A percentile compares a stretch with the other conserved stretches of the same genome.
Conservation (phyloP, 2,888 invertebrate genomes). For the Drosophila eohydei region DNA sequence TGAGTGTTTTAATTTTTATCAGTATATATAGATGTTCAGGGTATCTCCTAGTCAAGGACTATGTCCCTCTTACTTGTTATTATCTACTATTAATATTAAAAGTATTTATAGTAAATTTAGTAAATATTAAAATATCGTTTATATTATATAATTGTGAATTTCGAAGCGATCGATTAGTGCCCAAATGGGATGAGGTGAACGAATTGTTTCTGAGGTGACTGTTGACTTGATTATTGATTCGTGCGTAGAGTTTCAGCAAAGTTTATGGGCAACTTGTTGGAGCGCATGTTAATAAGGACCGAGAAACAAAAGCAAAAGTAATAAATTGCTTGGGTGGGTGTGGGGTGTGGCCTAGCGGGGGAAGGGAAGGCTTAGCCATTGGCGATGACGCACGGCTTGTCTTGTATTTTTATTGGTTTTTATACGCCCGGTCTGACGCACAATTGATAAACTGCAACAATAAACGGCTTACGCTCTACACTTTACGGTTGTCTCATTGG, state of each 20-base stretch:
- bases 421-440: slow-evolving; percentile 48
- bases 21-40: not conserved
- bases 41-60: not conserved
- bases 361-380: slow-evolving; percentile 16
- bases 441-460: slow-evolving; percentile 66
- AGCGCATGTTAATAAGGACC: slow-evolving; percentile 49
- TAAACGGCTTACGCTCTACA: slow-evolving; percentile 32
- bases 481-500: slow-evolving; percentile 6
- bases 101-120: not conserved
- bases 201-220: slow-evolving; percentile 36
- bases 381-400: slow-evolving; percentile 58
- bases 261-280: slow-evolving; percentile 62
- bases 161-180: not conserved
- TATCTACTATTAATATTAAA: not conserved
- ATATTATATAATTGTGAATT: not conserved
- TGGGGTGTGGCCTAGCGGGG: slow-evolving; percentile 9
- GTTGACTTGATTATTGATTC: slow-evolving; percentile 50
- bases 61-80: not conserved
- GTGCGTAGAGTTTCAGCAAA: slow-evolving; percentile 48
- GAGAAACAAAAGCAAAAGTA: slow-evolving; percentile 48
- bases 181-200: slow-evolving; percentile 1
- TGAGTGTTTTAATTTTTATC: not conserved
- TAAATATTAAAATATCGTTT: not conserved
- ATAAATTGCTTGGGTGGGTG: slow-evolving; percentile 37
- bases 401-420: slow-evolving; percentile 18